Conservation (phyloP, 2,888 invertebrate genomes). For the Coecobrya sp. region DNA sequence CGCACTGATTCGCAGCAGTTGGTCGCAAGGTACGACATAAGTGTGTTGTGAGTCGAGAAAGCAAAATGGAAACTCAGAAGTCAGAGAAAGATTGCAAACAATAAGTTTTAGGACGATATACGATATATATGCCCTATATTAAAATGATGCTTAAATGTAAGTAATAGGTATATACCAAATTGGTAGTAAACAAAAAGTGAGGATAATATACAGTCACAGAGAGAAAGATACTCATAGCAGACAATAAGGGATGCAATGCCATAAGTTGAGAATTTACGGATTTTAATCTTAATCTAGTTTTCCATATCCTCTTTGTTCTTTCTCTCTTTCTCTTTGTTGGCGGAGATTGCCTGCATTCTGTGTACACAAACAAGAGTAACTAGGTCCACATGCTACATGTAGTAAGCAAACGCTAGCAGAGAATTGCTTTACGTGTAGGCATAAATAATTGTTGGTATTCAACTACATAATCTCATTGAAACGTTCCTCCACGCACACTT, state of each 20-base stretch:
- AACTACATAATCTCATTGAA: constrained; percentile 19
- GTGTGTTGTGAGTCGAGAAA: constrained; percentile 14
- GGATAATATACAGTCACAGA: background rate
- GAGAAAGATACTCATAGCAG: constrained; percentile 23
- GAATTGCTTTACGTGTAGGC: constrained; percentile 14
- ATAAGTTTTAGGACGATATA: constrained; percentile 30
- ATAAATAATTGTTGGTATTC: constrained; percentile 48
- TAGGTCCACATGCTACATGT: background rate
- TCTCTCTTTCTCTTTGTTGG: constrained; percentile 11
- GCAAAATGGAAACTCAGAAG: constrained; percentile 34
- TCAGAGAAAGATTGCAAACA: constrained; percentile 35
- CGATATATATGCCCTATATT: too few species aligned
- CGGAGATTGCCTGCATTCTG: background rate
- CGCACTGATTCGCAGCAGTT: constrained; percentile 82
- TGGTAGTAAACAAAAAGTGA: constrained; percentile 29
- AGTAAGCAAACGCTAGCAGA: background rate
- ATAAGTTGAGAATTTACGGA: constrained; percentile 80
- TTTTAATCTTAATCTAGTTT: constrained; percentile 81
- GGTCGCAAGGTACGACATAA: constrained; percentile 70
- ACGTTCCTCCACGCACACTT: constrained; percentile 6
- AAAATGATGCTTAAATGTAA: background rate
- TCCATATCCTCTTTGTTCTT: constrained; percentile 36
- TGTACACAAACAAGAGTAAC: background rate
- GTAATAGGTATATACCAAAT: constrained; percentile 8
- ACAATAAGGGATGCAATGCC: constrained; percentile 60